Percentiles rank a stretch among this genome's conserved stretches.
phyloP scores from a whole-genome alignment of 2,888 invertebrate species.

The Heliconius erato region DNA sequence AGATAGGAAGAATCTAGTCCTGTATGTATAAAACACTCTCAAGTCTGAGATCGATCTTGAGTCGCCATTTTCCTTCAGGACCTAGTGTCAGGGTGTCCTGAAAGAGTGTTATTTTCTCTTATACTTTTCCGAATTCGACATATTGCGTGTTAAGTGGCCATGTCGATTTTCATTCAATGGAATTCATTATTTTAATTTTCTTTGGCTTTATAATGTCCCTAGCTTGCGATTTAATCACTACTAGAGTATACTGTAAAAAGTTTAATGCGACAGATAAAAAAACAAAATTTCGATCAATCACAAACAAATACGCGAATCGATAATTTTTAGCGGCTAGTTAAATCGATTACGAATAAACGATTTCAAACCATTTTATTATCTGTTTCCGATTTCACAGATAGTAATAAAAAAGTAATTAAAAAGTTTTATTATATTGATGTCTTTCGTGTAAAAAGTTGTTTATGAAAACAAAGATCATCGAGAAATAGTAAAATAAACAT shows the following conservation, averaged over 20 bases:
- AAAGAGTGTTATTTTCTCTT: too few relatives aligned
- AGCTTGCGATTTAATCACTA: background rate
- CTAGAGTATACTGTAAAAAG: background rate
- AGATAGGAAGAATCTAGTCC: too few relatives aligned
- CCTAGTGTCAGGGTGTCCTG: too few relatives aligned
- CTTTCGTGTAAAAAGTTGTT: background rate
- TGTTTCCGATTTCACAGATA: conserved; percentile 20
- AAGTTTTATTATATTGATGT: background rate
- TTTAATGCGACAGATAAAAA: background rate
- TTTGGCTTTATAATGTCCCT: too few relatives aligned
- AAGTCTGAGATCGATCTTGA: too few relatives aligned
- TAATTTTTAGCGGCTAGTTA: background rate
- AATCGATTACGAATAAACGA: conserved; percentile 31
- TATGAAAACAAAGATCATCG: background rate
- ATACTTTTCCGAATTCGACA: too few relatives aligned
- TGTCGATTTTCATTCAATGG: too few relatives aligned
- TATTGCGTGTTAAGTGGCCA: too few relatives aligned
- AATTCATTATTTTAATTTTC: too few relatives aligned
- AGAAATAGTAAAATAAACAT: background rate
- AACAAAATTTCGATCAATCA: background rate
- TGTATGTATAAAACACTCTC: too few relatives aligned
- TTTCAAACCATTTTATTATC: conserved; percentile 24
- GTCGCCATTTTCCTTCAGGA: too few relatives aligned
- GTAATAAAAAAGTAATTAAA: conserved; percentile 25
- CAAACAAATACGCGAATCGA: background rate